These are phyloP conservation scores for Chlorocebus sabaeus DNA, from an alignment of 2,113 vertebrate species.

Conservation along the genomic window DNA sequence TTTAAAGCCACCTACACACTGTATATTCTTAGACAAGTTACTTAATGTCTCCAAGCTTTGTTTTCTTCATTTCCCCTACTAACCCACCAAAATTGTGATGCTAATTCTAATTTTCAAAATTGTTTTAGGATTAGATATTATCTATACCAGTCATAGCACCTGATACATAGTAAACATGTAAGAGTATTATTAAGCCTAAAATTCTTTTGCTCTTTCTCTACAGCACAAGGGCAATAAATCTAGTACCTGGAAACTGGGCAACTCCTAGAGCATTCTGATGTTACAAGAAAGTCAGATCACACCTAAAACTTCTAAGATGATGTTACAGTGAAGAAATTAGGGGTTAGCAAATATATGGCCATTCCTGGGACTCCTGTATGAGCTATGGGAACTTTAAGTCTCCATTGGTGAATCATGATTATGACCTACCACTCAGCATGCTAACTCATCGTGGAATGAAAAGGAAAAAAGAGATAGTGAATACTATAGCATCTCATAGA, in stretches of 20 bases:
- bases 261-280: not conserved
- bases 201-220: not conserved
- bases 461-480: not conserved
- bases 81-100: not conserved
- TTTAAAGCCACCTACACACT: not conserved
- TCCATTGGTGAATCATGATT: not conserved
- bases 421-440: not conserved
- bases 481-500: not conserved
- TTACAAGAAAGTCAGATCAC: not conserved
- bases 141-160: not conserved
- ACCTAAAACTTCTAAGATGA: not conserved
- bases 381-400: not conserved
- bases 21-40: not conserved
- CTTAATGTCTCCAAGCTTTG: not conserved
- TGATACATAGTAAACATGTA: not conserved
- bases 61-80: not conserved
- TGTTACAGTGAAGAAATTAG: not conserved
- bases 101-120: conserved; percentile 10
- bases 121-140: not conserved
- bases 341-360: not conserved
- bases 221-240: not conserved
- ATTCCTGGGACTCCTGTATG: not conserved
- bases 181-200: not conserved
- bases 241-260: not conserved
- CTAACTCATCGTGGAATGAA: not conserved